Evolutionary conservation across 35 echinoderm and acorn worm species (phyloP).

Genomic region (Lytechinus pictus): DNA sequence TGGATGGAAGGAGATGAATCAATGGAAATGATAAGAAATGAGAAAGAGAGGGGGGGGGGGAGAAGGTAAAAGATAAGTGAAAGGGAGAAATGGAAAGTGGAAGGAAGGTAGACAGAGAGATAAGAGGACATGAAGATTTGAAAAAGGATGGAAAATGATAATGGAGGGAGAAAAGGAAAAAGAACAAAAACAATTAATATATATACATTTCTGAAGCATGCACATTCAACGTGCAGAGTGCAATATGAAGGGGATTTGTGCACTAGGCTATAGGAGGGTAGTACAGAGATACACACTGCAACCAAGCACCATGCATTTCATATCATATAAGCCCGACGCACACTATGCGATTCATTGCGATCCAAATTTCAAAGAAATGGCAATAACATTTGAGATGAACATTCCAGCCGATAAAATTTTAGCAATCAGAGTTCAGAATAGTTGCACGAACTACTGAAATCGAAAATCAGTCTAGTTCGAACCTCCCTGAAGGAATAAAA

Average conservation of each 20-base stretch:
- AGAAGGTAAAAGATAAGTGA: too few relatives aligned
- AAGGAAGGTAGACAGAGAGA: too few relatives aligned
- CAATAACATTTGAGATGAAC: too few relatives aligned
- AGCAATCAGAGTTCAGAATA: too few relatives aligned
- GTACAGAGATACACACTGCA: neutral
- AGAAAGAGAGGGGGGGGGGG: neutral
- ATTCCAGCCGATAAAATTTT: too few relatives aligned
- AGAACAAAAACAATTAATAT: neutral
- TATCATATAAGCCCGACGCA: too few relatives aligned
- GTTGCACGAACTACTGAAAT: too few relatives aligned
- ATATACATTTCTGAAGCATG: neutral
- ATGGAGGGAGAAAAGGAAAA: neutral
- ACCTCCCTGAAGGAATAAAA: too few relatives aligned
- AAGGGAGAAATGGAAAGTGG: too few relatives aligned
- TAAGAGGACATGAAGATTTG: neutral
- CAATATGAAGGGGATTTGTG: neutral
- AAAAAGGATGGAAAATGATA: neutral
- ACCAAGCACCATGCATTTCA: neutral
- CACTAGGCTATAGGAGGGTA: neutral
- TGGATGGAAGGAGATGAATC: neutral
- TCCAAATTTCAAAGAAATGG: too few relatives aligned
- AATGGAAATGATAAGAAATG: neutral
- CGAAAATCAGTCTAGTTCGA: too few relatives aligned
- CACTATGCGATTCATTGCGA: too few relatives aligned
- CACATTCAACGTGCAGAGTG: neutral